Conservation (phyloP, 2,797 vertebrate species). For the Falco rusticolus region DNA sequence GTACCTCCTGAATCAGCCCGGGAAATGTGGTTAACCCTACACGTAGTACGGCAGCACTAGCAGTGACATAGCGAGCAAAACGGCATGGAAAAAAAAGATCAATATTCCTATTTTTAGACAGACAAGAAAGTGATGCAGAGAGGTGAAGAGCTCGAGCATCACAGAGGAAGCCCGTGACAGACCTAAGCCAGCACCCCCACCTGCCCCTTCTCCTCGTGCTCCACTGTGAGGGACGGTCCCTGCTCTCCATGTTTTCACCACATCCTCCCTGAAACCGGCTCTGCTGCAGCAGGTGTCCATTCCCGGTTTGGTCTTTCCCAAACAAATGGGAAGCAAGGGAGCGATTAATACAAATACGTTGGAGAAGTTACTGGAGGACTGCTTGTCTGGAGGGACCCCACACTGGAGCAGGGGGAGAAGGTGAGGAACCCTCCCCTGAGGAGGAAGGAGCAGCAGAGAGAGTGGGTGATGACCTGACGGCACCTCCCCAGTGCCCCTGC, state of each 20-base stretch:
- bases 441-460: too few species aligned
- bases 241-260: rapidly evolving
- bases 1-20: not conserved
- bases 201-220: not conserved
- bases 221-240: rapidly evolving
- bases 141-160: not conserved
- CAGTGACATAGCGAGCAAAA: not conserved
- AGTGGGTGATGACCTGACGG: too few species aligned
- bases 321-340: not conserved
- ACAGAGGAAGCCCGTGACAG: not conserved
- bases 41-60: rapidly evolving
- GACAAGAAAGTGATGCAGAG: not conserved
- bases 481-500: too few species aligned
- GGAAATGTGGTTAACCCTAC: conserved; percentile 1
- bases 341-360: not conserved
- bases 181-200: not conserved
- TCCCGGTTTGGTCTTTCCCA: not conserved
- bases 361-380: too few species aligned
- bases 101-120: not conserved
- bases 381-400: too few species aligned
- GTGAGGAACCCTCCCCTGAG: too few species aligned
- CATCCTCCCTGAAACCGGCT: not conserved
- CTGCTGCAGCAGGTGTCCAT: not conserved
- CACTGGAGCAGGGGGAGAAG: too few species aligned
- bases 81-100: not conserved